Percentiles rank a stretch among this genome's conserved stretches.
Evolutionary conservation across 2,113 vertebrate genomes (phyloP).

Genomic region (Brachirus orientalis): DNA sequence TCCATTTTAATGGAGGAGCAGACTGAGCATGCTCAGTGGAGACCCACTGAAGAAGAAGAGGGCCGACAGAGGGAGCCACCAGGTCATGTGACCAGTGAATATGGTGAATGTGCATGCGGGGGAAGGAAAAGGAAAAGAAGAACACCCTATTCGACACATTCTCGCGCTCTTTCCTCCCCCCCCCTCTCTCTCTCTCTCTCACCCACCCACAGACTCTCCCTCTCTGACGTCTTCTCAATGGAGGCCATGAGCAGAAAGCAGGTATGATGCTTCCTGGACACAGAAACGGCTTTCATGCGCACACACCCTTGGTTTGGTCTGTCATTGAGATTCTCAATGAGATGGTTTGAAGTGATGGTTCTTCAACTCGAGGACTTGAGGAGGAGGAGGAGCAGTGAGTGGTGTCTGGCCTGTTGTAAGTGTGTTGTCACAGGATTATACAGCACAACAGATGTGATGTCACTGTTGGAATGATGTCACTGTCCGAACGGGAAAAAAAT

Average conservation of each 20-base stretch:
- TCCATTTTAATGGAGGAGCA: slow-evolving; percentile 36
- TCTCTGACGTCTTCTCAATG: slow-evolving; percentile 71
- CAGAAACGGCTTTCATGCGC: slow-evolving; percentile 23
- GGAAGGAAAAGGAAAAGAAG: slow-evolving; percentile 76
- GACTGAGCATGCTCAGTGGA: slow-evolving; percentile 81
- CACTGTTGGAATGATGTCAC: slow-evolving; percentile 9
- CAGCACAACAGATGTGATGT: slow-evolving; percentile 4
- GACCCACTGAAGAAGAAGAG: slow-evolving; percentile 63
- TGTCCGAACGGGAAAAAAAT: slow-evolving; percentile 1
- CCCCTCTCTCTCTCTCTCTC: slow-evolving; percentile 20
- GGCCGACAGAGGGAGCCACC: slow-evolving; percentile 83
- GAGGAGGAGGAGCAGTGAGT: slow-evolving; percentile 12
- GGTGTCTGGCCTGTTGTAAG: no score
- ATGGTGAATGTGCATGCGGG: slow-evolving; percentile 78
- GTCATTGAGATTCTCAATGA: no score
- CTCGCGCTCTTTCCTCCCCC: slow-evolving; percentile 39
- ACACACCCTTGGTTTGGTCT: no score
- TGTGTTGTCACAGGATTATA: slow-evolving; percentile 17
- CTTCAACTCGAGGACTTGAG: slow-evolving; percentile 17
- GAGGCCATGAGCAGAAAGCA: slow-evolving; percentile 83
- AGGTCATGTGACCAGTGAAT: slow-evolving; percentile 76
- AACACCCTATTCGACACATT: slow-evolving; percentile 77
- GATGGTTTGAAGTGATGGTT: neutral
- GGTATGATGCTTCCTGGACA: slow-evolving; percentile 82
- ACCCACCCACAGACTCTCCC: slow-evolving; percentile 22